Evolutionary conservation across 1,140 invertebrate genomes (phyloP).

Genomic region (Drosophila carrolli): DNA sequence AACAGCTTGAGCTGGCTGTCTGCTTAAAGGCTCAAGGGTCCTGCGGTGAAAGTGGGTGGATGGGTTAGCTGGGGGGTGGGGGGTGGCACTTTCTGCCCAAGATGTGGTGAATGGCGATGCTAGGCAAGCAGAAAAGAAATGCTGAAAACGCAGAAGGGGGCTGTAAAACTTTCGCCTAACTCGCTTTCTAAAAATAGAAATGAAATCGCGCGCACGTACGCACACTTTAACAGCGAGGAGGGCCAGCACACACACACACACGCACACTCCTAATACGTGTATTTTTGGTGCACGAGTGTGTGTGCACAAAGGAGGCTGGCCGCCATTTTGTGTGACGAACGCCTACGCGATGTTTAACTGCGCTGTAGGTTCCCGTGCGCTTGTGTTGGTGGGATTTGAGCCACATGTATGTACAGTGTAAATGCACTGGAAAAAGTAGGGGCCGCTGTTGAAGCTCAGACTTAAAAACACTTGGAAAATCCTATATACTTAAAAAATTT

Average conservation of each 20-base stretch:
- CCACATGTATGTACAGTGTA: conserved; percentile 16
- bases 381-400: conserved; percentile 20
- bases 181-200: conserved; percentile 77
- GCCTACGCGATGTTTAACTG: conserved; percentile 62
- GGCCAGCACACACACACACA: conserved; percentile 32
- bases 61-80: not conserved
- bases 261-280: conserved; percentile 16
- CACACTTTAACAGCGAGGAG: conserved; percentile 24
- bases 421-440: conserved; percentile 9
- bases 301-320: conserved; percentile 74
- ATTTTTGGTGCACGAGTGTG: conserved; percentile 1
- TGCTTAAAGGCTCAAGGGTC: conserved; percentile 22
- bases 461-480: not conserved
- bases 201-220: conserved; percentile 78
- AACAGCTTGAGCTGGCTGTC: conserved; percentile 40
- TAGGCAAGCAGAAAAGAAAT: conserved; percentile 29
- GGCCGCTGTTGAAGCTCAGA: too few species aligned
- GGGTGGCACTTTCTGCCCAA: conserved; percentile 8
- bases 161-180: conserved; percentile 61
- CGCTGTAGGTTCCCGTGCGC: conserved; percentile 23
- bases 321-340: conserved; percentile 76
- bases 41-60: conserved; percentile 12
- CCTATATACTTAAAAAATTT: not conserved
- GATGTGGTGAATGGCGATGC: conserved; percentile 43
- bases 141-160: conserved; percentile 37